These are phyloP conservation scores for Megaleporinus macrocephalus DNA, from an alignment of 2,113 vertebrate species.

Conservation along the genomic window DNA sequence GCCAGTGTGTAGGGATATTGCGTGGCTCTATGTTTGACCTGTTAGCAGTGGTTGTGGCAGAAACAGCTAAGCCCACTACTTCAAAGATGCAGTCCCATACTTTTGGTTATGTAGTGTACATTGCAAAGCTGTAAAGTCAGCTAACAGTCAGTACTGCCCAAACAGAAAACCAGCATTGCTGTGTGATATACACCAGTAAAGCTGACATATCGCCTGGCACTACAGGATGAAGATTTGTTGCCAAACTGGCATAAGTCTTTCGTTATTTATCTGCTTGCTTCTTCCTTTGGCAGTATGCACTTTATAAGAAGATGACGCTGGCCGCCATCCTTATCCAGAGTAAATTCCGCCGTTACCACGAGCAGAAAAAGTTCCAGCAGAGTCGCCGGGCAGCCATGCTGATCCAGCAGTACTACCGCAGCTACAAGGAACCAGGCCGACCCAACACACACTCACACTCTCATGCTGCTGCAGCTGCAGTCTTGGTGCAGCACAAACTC, in stretches of 20 bases:
- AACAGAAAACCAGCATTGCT: no score
- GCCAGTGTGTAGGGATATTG: no score
- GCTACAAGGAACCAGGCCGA: slow-evolving; percentile 91
- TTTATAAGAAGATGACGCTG: slow-evolving; percentile 99
- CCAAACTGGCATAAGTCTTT: not conserved
- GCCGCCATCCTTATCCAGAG: slow-evolving; percentile 99
- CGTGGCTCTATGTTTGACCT: no score
- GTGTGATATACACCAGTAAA: not conserved
- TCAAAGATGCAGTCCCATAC: no score
- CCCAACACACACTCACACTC: slow-evolving; percentile 82
- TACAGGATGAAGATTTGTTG: not conserved
- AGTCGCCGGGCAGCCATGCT: slow-evolving; percentile 94
- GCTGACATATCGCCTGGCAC: not conserved
- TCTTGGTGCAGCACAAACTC: slow-evolving; percentile 71
- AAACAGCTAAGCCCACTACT: no score
- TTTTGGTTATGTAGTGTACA: no score
- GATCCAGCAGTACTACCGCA: slow-evolving; percentile 98
- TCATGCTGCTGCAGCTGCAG: slow-evolving; percentile 71
- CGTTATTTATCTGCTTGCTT: slow-evolving; percentile 27
- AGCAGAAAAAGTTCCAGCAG: slow-evolving; percentile 97
- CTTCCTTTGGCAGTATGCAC: slow-evolving; percentile 89
- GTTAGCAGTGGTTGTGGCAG: no score
- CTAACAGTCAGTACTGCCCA: no score
- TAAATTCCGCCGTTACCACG: slow-evolving; percentile 97
- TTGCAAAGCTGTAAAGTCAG: no score